Conservation (phyloP, 2,113 vertebrate genomes). For the Echinops telfairi region DNA sequence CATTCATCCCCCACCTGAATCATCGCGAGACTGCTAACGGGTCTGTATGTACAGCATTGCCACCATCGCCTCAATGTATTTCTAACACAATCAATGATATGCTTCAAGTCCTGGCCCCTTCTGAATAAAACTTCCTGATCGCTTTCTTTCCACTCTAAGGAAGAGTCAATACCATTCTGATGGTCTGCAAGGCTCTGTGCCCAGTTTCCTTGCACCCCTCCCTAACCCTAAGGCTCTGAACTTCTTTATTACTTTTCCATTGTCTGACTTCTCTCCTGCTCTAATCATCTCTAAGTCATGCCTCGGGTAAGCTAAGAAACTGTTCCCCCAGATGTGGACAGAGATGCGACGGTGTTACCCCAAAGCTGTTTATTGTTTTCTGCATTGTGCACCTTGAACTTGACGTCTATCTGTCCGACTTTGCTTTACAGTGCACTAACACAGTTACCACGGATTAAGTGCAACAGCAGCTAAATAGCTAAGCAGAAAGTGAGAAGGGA, state of each 20-base stretch:
- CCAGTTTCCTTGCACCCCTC: fast-evolving
- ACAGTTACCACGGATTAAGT: background rate
- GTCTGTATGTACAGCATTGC: too few species aligned
- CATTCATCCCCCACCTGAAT: background rate
- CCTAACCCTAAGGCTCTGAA: fast-evolving
- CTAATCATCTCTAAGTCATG: background rate
- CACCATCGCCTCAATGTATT: too few species aligned
- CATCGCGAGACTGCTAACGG: background rate
- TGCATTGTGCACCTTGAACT: background rate
- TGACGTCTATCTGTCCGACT: background rate
- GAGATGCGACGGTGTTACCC: too few species aligned
- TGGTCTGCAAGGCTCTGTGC: background rate
- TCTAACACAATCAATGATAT: background rate
- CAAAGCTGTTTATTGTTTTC: background rate
- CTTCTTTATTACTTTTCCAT: background rate
- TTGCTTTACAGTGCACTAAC: background rate
- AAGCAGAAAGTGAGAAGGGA: background rate
- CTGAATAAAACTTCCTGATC: background rate
- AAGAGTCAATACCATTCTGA: background rate
- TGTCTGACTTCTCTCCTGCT: background rate
- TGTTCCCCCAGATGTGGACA: too few species aligned
- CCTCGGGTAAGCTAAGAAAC: background rate
- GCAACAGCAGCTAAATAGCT: background rate
- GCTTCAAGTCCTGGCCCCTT: background rate
- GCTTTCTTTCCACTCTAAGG: background rate